Base-by-base conservation (phyloP, 2,797 vertebrate species). In the Prionace glauca region DNA sequence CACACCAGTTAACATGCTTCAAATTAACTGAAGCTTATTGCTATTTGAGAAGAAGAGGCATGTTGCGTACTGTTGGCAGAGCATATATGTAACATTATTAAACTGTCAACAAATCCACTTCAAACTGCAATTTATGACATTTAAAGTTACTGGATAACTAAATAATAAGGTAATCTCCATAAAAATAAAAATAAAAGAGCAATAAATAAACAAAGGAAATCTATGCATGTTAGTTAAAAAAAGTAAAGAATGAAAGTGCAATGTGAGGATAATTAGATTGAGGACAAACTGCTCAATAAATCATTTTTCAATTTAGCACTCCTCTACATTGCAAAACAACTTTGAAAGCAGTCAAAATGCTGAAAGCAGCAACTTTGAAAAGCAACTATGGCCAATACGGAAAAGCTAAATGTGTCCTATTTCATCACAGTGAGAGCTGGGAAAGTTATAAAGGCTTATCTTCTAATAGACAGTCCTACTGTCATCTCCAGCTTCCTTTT, bases 241-340 rank as follows among this genome's bases (percentile, higher is more conserved):
- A 74, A 72, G 72, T 74, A 95, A 95, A 60, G 41, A 95, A 95
- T 60, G 41, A 72, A 95, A 95, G 50, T 77, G 71, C 45, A 77
- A 77, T 95, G 9, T 16, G 16, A 32, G 41, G 45, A 56, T 95
- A 95, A 95, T 95, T 74, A 95, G 71, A 32, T 77, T 18, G 16
- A 95, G 45, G 72, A 45, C 8, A 95, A 71, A 95, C 71, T 29
- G 93, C 4, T 95, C 93, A 60, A 95, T 95, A 95, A 95, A 95
- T 95, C 71, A 41, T 92, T 95, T 29, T 94, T 56, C 26, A 2
- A 50, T 95, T 95, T 74, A 60, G 65, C 26, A 56, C n/a, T 74
- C 41, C 93, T 9, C 56, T n/a, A 32, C 3, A 50, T 45, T 56
- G 36, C 93, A 95, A 95, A 77, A 56, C 45, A 94, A 94, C 92